Base-by-base conservation (phyloP, 1,140 invertebrate genomes). In the Hyposmocoma kahamanoa region DNA sequence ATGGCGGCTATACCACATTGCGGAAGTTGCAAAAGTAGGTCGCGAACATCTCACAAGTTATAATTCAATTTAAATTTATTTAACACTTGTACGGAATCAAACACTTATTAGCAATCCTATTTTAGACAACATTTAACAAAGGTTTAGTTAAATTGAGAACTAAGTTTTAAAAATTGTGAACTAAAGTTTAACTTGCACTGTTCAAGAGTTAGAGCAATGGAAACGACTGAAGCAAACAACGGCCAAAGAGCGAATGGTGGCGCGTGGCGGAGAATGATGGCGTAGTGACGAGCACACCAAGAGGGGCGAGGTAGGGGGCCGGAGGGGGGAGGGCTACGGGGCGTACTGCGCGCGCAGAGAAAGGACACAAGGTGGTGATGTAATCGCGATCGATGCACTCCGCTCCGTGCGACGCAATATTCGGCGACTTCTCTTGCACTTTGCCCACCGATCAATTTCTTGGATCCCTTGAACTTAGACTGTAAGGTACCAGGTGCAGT, bases 381-480 rank as follows among this genome's bases (percentile, higher is more conserved):
- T 81, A 81, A 84, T 75, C 69, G 71, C 79, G 79, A 81, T 84
- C 80, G 80, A 84, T 84, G 80, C 80, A 81, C 73, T 70, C 67
- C 62, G 70, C 49, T 65, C 55, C 57, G 59, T 59, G 53, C 65
- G 59, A 62, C 63, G 70, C 66, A 63, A 70, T 63, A 50, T 46
- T 53, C 52, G 55, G 15, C 30, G n/a, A 5, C 30, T 9, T 36
- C 32, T n/a, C n/a, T n/a, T n/a, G n/a, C n/a, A n/a, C n/a, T n/a
- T n/a, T n/a, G n/a, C n/a, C n/a, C n/a, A n/a, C n/a, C n/a, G n/a
- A n/a, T n/a, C n/a, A n/a, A n/a, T n/a, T n/a, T n/a, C n/a, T n/a
- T n/a, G n/a, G n/a, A n/a, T n/a, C n/a, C n/a, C n/a, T n/a, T n/a
- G n/a, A n/a, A n/a, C n/a, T n/a, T n/a, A n/a, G n/a, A n/a, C n/a